phyloP scores from a whole-genome alignment of 2,113 vertebrate species.

The Atherinomorus stipes region DNA sequence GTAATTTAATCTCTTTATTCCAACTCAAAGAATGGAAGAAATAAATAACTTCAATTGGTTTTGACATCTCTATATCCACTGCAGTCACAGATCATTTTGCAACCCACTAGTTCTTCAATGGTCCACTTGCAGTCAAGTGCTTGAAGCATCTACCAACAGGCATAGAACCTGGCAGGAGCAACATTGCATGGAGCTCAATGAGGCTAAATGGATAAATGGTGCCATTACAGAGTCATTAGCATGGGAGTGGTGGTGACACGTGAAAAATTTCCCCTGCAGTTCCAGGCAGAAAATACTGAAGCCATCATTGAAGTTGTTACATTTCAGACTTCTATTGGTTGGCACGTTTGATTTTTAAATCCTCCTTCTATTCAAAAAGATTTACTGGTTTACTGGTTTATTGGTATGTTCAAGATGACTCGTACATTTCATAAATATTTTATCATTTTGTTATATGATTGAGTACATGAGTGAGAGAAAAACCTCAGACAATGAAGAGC shows the following conservation, averaged over 20 bases:
- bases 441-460: neutral
- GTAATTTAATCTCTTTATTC: neutral
- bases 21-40: slow-evolving; percentile 21
- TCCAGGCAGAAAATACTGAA: slow-evolving; percentile 51
- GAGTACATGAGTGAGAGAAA: neutral
- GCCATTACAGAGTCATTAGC: slow-evolving; percentile 75
- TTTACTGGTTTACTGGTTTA: slow-evolving; percentile 2
- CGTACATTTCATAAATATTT: neutral
- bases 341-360: slow-evolving; percentile 51
- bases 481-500: slow-evolving; percentile 5
- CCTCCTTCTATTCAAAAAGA: neutral
- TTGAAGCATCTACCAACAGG: slow-evolving; percentile 50
- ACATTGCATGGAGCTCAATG: slow-evolving; percentile 69
- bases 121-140: slow-evolving; percentile 61
- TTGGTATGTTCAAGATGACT: neutral
- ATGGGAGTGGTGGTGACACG: slow-evolving; percentile 65
- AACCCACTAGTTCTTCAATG: slow-evolving; percentile 55
- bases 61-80: slow-evolving; percentile 15
- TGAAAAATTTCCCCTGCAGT: slow-evolving; percentile 63
- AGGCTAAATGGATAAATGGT: slow-evolving; percentile 77
- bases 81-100: slow-evolving; percentile 42
- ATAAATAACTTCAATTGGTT: slow-evolving; percentile 28
- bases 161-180: slow-evolving; percentile 56
- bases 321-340: slow-evolving; percentile 49
- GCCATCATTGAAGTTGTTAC: slow-evolving; percentile 43